phyloP scores from a whole-genome alignment of 92 coral and sea anemone species.

The Porites divaricata region DNA sequence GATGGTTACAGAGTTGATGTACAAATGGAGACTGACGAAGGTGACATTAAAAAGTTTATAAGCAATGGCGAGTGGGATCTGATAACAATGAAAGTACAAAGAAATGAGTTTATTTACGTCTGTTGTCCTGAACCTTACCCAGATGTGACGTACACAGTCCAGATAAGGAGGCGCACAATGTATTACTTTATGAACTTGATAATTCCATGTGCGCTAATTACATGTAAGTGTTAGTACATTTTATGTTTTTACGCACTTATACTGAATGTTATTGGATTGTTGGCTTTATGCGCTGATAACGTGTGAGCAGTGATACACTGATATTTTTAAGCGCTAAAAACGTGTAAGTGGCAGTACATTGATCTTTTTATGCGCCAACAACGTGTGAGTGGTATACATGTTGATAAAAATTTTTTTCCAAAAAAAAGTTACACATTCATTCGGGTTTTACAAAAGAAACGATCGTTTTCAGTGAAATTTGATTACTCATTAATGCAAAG shows the following conservation, averaged over 20 bases:
- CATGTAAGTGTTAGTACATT: conserved; percentile 60
- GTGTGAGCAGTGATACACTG: too few species aligned
- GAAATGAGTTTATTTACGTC: conserved; percentile 75
- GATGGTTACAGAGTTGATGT: conserved; percentile 89
- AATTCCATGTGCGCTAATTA: conserved; percentile 88
- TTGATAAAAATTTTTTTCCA: too few species aligned
- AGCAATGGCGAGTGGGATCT: conserved; percentile 95
- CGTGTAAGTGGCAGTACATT: conserved; percentile 60
- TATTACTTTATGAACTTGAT: conserved; percentile 92
- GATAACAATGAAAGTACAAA: conserved; percentile 75
- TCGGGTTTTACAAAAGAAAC: too few species aligned
- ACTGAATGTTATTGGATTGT: too few species aligned
- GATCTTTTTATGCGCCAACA: not conserved
- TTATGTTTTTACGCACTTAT: too few species aligned
- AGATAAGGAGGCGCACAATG: conserved; percentile 80
- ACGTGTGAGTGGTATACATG: too few species aligned
- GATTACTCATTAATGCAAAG: too few species aligned
- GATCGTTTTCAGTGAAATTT: too few species aligned
- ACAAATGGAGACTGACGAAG: conserved; percentile 62
- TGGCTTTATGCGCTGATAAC: too few species aligned
- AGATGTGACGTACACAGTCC: conserved; percentile 85
- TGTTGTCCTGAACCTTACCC: conserved; percentile 96
- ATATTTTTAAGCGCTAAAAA: conserved; percentile 51
- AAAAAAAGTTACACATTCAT: too few species aligned
- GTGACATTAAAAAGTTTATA: conserved; percentile 81